Conservation (phyloP, 2,797 vertebrate genomes). For the Manis pentadactyla region DNA sequence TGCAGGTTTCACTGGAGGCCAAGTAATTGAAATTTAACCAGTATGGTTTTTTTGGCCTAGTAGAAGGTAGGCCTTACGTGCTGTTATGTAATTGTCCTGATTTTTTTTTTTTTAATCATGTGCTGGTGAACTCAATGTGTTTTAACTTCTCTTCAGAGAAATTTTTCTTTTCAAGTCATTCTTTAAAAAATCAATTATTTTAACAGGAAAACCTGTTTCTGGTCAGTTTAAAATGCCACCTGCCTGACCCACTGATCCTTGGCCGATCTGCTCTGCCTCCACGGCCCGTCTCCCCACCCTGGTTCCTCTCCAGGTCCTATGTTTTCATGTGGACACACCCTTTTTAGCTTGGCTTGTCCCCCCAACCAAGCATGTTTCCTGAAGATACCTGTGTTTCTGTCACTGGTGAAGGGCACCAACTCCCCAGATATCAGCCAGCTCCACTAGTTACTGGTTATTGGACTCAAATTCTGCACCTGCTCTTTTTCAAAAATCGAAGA, state of each 20-base stretch:
- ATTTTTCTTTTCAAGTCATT: background rate
- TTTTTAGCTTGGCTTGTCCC: rapidly evolving
- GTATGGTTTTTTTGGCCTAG: background rate
- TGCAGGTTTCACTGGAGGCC: background rate
- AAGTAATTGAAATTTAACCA: rapidly evolving
- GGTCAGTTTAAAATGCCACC: background rate
- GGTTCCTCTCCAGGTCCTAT: rapidly evolving
- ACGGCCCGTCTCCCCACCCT: background rate
- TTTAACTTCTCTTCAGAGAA: background rate
- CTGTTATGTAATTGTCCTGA: background rate
- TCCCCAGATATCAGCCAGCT: background rate
- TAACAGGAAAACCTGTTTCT: background rate
- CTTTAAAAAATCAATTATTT: background rate
- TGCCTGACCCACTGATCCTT: rapidly evolving
- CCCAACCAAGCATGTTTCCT: rapidly evolving
- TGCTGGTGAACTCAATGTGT: background rate
- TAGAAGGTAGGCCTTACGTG: background rate
- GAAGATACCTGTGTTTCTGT: background rate
- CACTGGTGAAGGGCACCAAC: background rate
- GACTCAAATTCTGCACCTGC: background rate
- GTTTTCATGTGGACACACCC: background rate
- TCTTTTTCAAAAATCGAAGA: background rate
- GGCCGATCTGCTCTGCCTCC: rapidly evolving
- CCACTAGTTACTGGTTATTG: rapidly evolving
- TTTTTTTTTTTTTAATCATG: background rate